These are phyloP conservation scores for Synchiropus splendidus DNA, from an alignment of 2,113 vertebrate species.

Conservation along the genomic window DNA sequence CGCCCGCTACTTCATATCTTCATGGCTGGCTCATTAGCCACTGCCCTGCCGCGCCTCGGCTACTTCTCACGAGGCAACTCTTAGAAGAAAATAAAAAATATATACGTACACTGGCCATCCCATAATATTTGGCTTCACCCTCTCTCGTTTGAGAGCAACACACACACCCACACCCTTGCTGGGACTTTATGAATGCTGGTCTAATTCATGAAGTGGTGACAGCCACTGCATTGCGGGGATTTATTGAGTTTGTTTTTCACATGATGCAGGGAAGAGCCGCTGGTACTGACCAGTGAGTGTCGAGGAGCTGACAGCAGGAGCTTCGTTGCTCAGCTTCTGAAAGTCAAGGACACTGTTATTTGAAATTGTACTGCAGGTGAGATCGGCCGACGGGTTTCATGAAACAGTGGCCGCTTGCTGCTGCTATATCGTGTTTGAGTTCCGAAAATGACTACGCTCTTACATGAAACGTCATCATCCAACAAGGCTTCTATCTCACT, in stretches of 20 bases:
- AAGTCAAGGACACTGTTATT: no score
- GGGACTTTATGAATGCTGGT: slow-evolving; percentile 26
- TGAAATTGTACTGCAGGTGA: no score
- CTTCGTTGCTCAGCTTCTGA: no score
- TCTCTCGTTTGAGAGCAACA: slow-evolving; percentile 13
- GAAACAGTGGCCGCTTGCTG: no score
- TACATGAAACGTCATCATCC: no score
- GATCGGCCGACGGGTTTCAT: no score
- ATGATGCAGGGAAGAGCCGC: no score
- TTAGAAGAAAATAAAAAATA: slow-evolving; percentile 39
- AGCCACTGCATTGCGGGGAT: slow-evolving; percentile 38
- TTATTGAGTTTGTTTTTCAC: slow-evolving; percentile 23
- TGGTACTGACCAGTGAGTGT: slow-evolving; percentile 19
- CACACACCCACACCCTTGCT: slow-evolving; percentile 7
- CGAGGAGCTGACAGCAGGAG: no score
- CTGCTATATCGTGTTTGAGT: no score
- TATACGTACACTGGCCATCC: slow-evolving; percentile 32
- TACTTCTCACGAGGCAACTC: slow-evolving; percentile 41
- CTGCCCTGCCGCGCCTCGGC: slow-evolving; percentile 40
- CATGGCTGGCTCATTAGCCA: slow-evolving; percentile 59
- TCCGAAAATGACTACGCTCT: no score
- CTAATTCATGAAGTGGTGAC: slow-evolving; percentile 40
- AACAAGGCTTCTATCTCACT: no score
- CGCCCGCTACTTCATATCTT: slow-evolving; percentile 26
- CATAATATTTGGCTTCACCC: slow-evolving; percentile 40